A percentile compares a stretch with the other conserved stretches of the same genome.
phyloP scores from a whole-genome alignment of 2,113 vertebrate species.

The Anolis sagrei region DNA sequence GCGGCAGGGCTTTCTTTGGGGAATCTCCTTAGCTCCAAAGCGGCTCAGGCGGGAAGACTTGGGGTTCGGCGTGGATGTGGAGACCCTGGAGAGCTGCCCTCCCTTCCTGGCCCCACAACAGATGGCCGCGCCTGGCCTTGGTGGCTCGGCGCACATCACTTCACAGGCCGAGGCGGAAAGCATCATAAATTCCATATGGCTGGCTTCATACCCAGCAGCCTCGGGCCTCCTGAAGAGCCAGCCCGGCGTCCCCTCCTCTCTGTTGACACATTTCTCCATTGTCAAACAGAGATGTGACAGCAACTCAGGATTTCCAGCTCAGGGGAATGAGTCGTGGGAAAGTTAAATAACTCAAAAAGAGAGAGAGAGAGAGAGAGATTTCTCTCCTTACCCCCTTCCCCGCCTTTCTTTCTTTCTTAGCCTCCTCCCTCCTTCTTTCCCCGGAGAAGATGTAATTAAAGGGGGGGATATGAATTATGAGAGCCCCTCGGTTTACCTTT shows the following conservation, averaged over 20 bases:
- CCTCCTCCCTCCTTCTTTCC: constrained; percentile 74
- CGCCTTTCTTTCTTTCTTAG: constrained; percentile 56
- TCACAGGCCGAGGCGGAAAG: constrained; percentile 98
- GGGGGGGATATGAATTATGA: constrained; percentile 83
- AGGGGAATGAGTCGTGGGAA: constrained; percentile 93
- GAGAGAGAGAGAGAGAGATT: constrained; percentile 63
- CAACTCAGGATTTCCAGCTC: constrained; percentile 84
- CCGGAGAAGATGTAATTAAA: constrained; percentile 78
- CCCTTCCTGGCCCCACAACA: constrained; percentile 84
- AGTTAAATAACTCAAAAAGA: constrained; percentile 92
- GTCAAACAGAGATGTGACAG: constrained; percentile 89
- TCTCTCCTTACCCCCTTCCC: neutral
- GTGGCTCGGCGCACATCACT: constrained; percentile 97
- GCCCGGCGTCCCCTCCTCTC: constrained; percentile 80
- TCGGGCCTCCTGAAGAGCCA: constrained; percentile 84
- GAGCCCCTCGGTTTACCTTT: constrained; percentile 80
- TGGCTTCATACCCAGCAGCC: constrained; percentile 98
- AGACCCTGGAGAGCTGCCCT: too few species aligned
- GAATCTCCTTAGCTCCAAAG: constrained; percentile 23
- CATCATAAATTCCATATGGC: constrained; percentile 99
- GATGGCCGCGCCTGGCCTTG: constrained; percentile 91
- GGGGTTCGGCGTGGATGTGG: too few species aligned
- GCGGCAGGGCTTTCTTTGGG: too few species aligned
- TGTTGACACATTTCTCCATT: constrained; percentile 99
- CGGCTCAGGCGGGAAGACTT: too few species aligned